Evolutionary conservation across 2,888 invertebrate genomes (phyloP).

Genomic region (Elysia crispata): DNA sequence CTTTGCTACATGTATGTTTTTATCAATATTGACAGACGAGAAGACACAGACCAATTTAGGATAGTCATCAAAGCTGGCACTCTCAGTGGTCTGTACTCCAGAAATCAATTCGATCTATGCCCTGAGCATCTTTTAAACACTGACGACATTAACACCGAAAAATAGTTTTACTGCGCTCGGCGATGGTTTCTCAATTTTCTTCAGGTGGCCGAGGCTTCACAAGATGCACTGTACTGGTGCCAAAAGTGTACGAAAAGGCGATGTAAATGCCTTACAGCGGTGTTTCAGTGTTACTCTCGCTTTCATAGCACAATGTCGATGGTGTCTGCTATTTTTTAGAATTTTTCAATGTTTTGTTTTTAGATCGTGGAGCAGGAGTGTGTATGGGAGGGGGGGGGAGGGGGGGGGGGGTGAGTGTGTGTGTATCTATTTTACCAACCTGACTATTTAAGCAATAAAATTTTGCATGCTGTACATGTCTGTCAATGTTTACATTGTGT

Average conservation of each 20-base stretch:
- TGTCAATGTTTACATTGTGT: constrained; percentile 9
- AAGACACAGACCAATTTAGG: not conserved
- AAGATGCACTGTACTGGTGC: constrained; percentile 9
- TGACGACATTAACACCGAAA: not conserved
- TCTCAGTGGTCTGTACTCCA: not conserved
- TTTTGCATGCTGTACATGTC: not conserved
- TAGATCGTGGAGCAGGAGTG: too few relatives aligned
- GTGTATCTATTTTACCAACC: too few relatives aligned
- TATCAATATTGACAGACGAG: too few relatives aligned
- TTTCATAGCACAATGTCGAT: too few relatives aligned
- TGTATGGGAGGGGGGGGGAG: too few relatives aligned
- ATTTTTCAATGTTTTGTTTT: too few relatives aligned
- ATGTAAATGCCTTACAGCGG: not conserved
- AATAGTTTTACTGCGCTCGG: not conserved
- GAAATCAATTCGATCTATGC: constrained; percentile 10
- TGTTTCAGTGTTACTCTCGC: not conserved
- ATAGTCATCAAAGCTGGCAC: not conserved
- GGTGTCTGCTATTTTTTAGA: too few relatives aligned
- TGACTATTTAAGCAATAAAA: too few relatives aligned
- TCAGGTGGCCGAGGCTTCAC: constrained; percentile 1
- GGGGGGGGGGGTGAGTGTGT: too few relatives aligned
- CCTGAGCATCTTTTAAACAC: constrained; percentile 2
- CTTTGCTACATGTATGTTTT: too few relatives aligned
- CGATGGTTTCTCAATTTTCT: not conserved
- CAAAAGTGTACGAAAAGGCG: not conserved